Base-by-base conservation (phyloP, 1,140 invertebrate genomes). In the Pogonomyrmex californicus region DNA sequence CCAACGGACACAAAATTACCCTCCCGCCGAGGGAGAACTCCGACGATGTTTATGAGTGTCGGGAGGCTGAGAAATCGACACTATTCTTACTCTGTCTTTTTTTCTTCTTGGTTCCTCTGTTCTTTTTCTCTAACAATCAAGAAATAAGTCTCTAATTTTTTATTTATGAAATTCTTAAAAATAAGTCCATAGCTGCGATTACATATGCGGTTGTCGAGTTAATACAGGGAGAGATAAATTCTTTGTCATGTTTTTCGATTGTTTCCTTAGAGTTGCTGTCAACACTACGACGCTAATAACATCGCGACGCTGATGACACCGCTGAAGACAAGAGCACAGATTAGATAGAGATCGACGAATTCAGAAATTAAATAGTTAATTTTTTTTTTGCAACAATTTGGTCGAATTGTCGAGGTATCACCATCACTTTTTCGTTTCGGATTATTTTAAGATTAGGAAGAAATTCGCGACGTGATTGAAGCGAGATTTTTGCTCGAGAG, bases 1-100 rank as follows among this genome's bases (percentile, higher is more conserved):
- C 60, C 51, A n/a, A 73, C 76, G 56, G 54, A 49, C 6, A 14
- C 70, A 36, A 81, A 86, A 81, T 86, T 71, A 75, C 49, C 49
- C 36, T 85, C 62, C 49, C 41, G 44, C 23, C 62, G n/a, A 68
- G 17, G 49, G 60, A 49, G 51, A 60, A 81, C 63, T 23, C 51
- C 78, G 51, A 58, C 49, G 41, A 12, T 68, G 54, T 77, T 85
- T 85, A 30, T 17, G 44, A 44, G 49, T 44, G 41, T 63, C 56
- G 7, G 47, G 1, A 38, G 17, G 33, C 75, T 36, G 23, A 54
- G 49, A 54, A 73, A 41, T 65, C 36, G 30, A 44, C 17, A 12
- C 23, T 60, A 33, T 54, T 41, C 23, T 41, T 70, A 65, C 3
- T 41, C 56, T 23, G 4, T n/a, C 10, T 12, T 36, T 17, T 7